phyloP scores from a whole-genome alignment of 53 echinoderm and acorn worm species.

The Hippasteria phrygiana region DNA sequence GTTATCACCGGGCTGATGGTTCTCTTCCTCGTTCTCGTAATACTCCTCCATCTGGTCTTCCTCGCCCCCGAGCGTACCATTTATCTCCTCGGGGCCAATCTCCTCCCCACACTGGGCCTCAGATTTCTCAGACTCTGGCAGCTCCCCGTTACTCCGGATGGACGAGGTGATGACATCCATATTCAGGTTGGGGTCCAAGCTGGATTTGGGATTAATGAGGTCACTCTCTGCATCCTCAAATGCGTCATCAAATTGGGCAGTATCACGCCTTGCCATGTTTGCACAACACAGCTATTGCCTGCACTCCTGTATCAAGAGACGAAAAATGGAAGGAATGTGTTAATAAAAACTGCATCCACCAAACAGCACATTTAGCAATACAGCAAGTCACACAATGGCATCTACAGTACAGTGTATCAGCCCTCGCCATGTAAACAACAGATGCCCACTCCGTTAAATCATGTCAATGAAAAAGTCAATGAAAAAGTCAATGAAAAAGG shows the following conservation, averaged over 20 bases:
- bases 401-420: not conserved
- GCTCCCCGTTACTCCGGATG: constrained; percentile 87
- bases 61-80: constrained; percentile 27
- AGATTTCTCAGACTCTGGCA: constrained; percentile 89
- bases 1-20: constrained; percentile 43
- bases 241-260: constrained; percentile 97
- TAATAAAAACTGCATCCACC: not conserved
- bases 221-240: constrained; percentile 98
- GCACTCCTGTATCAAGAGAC: constrained; percentile 9
- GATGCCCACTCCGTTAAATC: too few relatives aligned
- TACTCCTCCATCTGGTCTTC: constrained; percentile 59
- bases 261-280: constrained; percentile 89
- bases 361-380: not conserved
- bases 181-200: constrained; percentile 39
- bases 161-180: constrained; percentile 35
- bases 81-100: constrained; percentile 48
- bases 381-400: not conserved
- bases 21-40: constrained; percentile 72
- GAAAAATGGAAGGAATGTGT: not conserved
- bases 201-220: constrained; percentile 73
- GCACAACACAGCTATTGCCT: constrained; percentile 34
- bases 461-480: too few relatives aligned
- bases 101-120: constrained; percentile 68
- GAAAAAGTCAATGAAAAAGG: too few relatives aligned
- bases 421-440: too few relatives aligned